Evolutionary conservation across 2,113 vertebrate genomes (phyloP), one percentile per base, ranked within the genome.

Genomic region (Microcebus lehilahytsara): DNA sequence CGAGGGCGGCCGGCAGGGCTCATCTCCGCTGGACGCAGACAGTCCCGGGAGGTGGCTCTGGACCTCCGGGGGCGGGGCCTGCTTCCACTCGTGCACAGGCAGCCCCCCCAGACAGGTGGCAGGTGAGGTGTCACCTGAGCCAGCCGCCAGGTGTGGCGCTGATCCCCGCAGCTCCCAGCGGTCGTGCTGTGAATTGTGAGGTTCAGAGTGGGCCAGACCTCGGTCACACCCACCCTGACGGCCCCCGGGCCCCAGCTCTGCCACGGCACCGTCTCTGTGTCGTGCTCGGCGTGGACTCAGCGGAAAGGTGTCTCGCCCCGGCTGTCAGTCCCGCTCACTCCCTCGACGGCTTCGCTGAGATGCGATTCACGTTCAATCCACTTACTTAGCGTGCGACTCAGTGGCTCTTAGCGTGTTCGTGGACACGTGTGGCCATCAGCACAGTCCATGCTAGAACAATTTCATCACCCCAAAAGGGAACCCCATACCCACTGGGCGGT

Each of bases 91-190:
- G 19, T 42, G 14, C 12, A 9, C 42, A 3, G 19, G 17, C 16
- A 1, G 67, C 3, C 5, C 30, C 23, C 2, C 11, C 1, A n/a
- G 49, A 53, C 4, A 6, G 51, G 42, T 8, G 40, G 20, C 8
- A 5, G 17, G 2, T 3, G 32, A 19, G 0, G 11, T 23, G 1
- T 10, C 34, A 30, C 8, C 53, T 4, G 17, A 42, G 58, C n/a
- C 9, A 37, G 2, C 9, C 7, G 71, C 62, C 40, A 10, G 9
- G 25, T 0, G 13, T 14, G 12, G 23, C 2, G 0, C 2, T 13
- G 3, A 6, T 25, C 22, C 27, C 4, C 3, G 58, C 17, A 2
- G 16, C 11, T 58, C 40, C 9, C 42, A 7, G 3, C 5, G 1
- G 22, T 27, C 7, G 25, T 20, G 58, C 37, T 30, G 13, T 23